phyloP scores from a whole-genome alignment of 2,113 vertebrate species.

The Limanda limanda region DNA sequence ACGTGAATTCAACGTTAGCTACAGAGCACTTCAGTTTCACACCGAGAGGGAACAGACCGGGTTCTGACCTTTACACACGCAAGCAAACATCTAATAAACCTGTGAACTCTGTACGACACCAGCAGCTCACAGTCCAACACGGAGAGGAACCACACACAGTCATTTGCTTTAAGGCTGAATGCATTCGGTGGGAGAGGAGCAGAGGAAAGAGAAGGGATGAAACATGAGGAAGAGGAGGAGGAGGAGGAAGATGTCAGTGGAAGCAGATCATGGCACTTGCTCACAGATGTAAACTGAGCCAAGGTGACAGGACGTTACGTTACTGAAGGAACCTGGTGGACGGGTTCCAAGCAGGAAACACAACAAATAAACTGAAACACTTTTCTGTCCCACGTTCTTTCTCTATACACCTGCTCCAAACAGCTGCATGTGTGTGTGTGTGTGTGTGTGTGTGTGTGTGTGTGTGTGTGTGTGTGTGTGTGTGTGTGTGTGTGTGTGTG shows the following conservation, averaged over 20 bases:
- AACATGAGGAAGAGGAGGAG: too few relatives aligned
- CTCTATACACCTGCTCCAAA: too few relatives aligned
- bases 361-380: background rate
- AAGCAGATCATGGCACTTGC: conserved; percentile 37
- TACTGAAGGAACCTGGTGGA: conserved; percentile 1
- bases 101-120: conserved; percentile 18
- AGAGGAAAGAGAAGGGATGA: background rate
- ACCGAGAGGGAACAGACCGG: conserved; percentile 23
- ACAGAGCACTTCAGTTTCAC: conserved; percentile 26
- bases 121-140: conserved; percentile 6
- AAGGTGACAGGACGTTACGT: too few relatives aligned
- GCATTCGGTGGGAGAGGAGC: background rate
- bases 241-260: background rate
- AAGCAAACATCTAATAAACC: conserved; percentile 40
- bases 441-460: too few relatives aligned
- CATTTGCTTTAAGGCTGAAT: conserved; percentile 58
- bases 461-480: too few relatives aligned
- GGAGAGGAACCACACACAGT: background rate
- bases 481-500: background rate
- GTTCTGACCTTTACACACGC: conserved; percentile 19
- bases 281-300: background rate
- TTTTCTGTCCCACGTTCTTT: too few relatives aligned
- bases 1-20: conserved; percentile 45
- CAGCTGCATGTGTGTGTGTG: too few relatives aligned
- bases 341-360: background rate